A percentile compares a stretch with the other conserved stretches of the same genome.
phyloP scores from a whole-genome alignment of 2,113 vertebrate genomes.

The Platysteira castanea region DNA sequence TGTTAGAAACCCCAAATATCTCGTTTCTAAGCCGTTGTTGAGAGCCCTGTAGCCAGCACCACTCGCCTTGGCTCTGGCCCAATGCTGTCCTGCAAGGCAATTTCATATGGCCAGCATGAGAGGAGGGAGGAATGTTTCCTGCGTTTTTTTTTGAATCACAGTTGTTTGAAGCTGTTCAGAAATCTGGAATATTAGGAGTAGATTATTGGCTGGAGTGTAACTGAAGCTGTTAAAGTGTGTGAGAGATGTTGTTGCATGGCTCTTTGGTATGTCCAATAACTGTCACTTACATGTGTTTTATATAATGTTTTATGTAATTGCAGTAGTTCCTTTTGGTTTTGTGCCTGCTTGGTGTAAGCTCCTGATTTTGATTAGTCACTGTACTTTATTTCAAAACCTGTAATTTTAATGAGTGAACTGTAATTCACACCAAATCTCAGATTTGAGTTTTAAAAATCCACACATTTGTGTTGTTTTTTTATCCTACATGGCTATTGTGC shows the following conservation, averaged over 20 bases:
- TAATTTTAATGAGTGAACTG: neutral
- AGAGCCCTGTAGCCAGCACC: neutral
- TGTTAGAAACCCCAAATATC: neutral
- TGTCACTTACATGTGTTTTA: neutral
- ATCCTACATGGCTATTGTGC: neutral
- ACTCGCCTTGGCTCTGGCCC: neutral
- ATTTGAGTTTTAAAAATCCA: neutral
- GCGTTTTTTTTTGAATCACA: neutral
- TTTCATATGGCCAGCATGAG: neutral
- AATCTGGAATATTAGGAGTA: neutral
- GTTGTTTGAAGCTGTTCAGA: neutral
- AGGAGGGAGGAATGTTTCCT: neutral
- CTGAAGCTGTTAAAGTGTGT: neutral
- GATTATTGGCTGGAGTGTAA: neutral
- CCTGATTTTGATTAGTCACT: neutral
- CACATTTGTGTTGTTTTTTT: neutral
- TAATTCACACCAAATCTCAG: neutral
- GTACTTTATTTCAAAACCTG: neutral
- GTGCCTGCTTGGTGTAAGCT: neutral
- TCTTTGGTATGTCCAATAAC: neutral
- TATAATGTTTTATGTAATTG: neutral
- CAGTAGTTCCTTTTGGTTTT: neutral
- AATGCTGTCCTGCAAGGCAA: neutral
- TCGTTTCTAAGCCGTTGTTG: neutral
- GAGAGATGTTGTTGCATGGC: neutral